Percentiles rank a stretch among this genome's conserved stretches.
These are phyloP conservation scores for Chironomus tepperi DNA, from an alignment of 1,140 invertebrate species.

Conservation along the genomic window DNA sequence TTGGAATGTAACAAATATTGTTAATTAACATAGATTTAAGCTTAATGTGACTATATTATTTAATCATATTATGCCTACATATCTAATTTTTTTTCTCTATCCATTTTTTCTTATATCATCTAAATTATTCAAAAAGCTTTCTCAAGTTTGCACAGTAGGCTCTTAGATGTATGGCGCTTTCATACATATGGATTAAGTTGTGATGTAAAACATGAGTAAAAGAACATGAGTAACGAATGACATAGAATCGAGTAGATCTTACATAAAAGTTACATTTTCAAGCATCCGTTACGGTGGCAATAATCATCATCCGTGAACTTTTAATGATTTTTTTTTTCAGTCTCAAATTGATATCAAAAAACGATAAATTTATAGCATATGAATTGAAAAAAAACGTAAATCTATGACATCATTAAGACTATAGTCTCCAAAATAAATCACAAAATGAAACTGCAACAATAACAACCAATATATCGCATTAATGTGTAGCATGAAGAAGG, in stretches of 20 bases:
- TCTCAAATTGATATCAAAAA: not conserved
- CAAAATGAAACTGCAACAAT: not conserved
- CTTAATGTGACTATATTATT: no score
- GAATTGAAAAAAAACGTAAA: not conserved
- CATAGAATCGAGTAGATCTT: no score
- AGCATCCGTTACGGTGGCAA: not conserved
- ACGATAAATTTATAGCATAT: not conserved
- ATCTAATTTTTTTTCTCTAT: no score
- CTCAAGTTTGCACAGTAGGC: no score
- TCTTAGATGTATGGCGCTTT: no score
- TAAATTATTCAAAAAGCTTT: no score
- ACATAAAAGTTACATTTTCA: no score
- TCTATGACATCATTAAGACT: slow-evolving; percentile 1
- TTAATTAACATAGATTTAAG: no score
- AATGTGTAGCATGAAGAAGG: not conserved
- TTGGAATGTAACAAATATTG: no score
- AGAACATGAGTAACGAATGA: not conserved
- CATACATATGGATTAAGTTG: not conserved
- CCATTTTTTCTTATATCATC: no score
- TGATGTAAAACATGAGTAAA: not conserved
- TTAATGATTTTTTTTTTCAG: no score
- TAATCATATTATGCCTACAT: no score
- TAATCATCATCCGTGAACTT: not conserved
- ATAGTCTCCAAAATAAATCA: not conserved
- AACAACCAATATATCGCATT: slow-evolving; percentile 8